Base-by-base conservation (phyloP, 2,797 vertebrate genomes). In the Cirrhinus molitorella region DNA sequence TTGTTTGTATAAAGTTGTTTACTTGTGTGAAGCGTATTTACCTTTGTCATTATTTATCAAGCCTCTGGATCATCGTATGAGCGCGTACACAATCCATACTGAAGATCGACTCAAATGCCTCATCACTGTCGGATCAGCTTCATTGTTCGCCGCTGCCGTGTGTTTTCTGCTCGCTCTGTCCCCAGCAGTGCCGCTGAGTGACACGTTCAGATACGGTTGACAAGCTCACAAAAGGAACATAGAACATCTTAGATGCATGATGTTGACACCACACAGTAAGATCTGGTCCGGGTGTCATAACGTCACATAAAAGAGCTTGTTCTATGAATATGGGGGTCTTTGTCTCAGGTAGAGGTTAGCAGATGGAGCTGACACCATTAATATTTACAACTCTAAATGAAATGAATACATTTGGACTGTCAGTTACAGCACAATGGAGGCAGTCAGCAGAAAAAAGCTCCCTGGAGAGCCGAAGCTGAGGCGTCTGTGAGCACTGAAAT, bases 351-450 rank as follows among this genome's bases (percentile, higher is more conserved):
- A 85, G 86, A 85, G 80, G 67, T 87, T 79, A 85, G 81, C 88
- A 89, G 88, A 87, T 87, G 88, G 87, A 85, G 86, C 55, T 85
- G 87, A 88, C 87, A 80, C 85, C 83, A 89, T 90, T 90, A 90
- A 88, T 88, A 88, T 91, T 90, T 91, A 90, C 87, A 85, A 79
- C 79, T 84, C 71, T 75, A 85, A 89, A 88, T 87, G 88, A 89
- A 89, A 87, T 84, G 80, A 89, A 89, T 89, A 86, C 83, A 85
- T 86, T 89, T 87, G 61, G 79, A 86, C 70, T 87, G 85, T 85
- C 85, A 86, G 83, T 87, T 86, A 89, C 21, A 14, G 85, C 83
- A 89, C 87, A 87, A 88, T 87, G 79, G 80, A 81, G 85, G 78
- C 87, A 88, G 87, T 83, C 85, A 81, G 85, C 79, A 85, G 82